These are phyloP conservation scores for Corythornis vintsioides DNA, from an alignment of 2,113 vertebrate species.

Conservation along the genomic window DNA sequence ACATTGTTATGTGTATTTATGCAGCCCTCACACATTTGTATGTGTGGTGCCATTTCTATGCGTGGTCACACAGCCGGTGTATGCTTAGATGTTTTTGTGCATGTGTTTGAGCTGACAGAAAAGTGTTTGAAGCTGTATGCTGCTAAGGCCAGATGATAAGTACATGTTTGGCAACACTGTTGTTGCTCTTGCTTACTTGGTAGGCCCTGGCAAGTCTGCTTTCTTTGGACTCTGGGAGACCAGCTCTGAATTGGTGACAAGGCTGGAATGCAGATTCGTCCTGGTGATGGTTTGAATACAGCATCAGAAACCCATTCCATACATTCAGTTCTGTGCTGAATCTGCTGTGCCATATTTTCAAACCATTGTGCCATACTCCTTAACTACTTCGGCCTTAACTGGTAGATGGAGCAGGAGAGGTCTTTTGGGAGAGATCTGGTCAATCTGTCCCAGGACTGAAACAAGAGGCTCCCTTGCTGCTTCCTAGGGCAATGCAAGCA, in stretches of 20 bases:
- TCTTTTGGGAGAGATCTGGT: not conserved
- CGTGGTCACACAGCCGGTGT: not conserved
- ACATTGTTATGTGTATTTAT: conserved; percentile 9
- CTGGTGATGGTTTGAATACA: conserved; percentile 3
- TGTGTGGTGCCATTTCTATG: not conserved
- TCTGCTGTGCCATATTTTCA: not conserved
- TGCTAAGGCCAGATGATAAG: not conserved
- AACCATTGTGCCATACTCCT: conserved; percentile 8
- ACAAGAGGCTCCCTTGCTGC: not conserved
- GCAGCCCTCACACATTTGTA: conserved; percentile 13
- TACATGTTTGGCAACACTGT: not conserved
- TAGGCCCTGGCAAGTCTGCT: not conserved
- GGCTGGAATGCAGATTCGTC: not conserved
- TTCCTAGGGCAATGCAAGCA: not conserved
- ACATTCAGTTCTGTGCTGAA: not conserved
- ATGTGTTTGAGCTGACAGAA: not conserved
- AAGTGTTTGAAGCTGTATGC: not conserved
- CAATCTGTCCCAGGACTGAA: not conserved
- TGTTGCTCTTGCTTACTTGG: not conserved
- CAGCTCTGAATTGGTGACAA: not conserved
- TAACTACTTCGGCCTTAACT: conserved; percentile 17
- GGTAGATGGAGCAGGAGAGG: conserved; percentile 5
- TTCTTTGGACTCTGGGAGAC: not conserved
- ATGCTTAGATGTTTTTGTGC: not conserved
- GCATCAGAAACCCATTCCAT: conserved; percentile 1